Evolutionary conservation across 2,888 invertebrate species (phyloP).

Genomic region (Helleia helle): DNA sequence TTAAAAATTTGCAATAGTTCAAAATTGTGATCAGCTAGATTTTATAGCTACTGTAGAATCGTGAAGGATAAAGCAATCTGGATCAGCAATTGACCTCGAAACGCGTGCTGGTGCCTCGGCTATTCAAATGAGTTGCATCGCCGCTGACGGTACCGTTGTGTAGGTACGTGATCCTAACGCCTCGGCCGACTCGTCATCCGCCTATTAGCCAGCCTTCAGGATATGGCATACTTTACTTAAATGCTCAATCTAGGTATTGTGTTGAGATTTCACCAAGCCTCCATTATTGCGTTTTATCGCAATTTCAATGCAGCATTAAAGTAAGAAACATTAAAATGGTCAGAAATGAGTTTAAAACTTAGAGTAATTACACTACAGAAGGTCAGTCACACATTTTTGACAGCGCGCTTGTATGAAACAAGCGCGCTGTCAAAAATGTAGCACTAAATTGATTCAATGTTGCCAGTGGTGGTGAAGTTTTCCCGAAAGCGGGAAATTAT

Average conservation of each 20-base stretch:
- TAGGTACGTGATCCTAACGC: conserved; percentile 60
- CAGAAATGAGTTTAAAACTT: too few species aligned
- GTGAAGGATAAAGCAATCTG: background rate
- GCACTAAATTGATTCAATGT: too few species aligned
- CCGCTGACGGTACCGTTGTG: conserved; percentile 45
- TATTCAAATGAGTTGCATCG: conserved; percentile 52
- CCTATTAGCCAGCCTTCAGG: conserved; percentile 50
- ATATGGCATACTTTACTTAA: conserved; percentile 49
- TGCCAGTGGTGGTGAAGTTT: too few species aligned
- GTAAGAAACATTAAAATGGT: background rate
- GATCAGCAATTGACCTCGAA: conserved; percentile 21
- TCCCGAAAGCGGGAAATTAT: too few species aligned
- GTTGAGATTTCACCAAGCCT: conserved; percentile 5
- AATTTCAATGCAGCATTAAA: background rate
- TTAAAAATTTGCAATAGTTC: too few species aligned
- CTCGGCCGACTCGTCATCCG: conserved; percentile 43
- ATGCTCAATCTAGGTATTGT: conserved; percentile 14
- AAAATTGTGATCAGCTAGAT: too few species aligned
- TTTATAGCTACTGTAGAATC: background rate
- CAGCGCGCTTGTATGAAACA: too few species aligned
- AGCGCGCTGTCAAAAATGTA: too few species aligned
- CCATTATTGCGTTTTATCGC: background rate
- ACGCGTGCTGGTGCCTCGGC: conserved; percentile 33
- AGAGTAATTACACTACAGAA: too few species aligned
- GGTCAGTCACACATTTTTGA: too few species aligned